Evolutionary conservation across 2,888 invertebrate species (phyloP), one percentile per base, ranked within the genome.

Genomic region (Thereva unica): DNA sequence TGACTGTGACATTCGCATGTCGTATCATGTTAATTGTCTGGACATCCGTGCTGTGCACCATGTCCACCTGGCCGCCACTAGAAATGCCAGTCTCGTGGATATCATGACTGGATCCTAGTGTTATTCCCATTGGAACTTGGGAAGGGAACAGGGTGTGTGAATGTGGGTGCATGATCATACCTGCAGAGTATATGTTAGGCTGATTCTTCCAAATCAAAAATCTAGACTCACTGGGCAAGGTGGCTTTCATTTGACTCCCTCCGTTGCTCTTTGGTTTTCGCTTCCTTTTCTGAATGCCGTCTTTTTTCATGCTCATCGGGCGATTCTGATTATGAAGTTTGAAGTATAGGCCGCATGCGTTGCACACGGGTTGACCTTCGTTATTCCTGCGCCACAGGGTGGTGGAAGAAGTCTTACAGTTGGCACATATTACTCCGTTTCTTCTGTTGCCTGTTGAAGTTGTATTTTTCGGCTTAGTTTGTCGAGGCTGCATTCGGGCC

Each of bases 291-390:
- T 98, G 97, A 77, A 98, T 98, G 54, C 96, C 96, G 73, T 98
- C 98, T 82, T 98, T 98, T 83, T 97, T 97, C 97, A 98, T 98
- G 74, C 95, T 94, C 74, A 94, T 84, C 64, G 98, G 98, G 72
- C 98, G 89, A 81, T 92, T 91, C 69, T 95, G 76, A 68, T 78
- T 79, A 72, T 81, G 80, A 61, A 81, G 70, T 70, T 81, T 81
- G 59, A 56, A 81, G 69, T 81, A 81, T 10, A 80, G 73, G 2
- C 81, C 87, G 78, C 95, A 95, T 55, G 92, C 92, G 80, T 93
- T 93, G 83, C 95, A 95, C 71, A 93, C 84, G 77, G 91, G 92
- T 78, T 93, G 91, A 7, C 93, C 93, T 42, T 91, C 90, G 68
- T 90, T 91, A 80, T 95, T 94, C 72, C 93, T 84, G 67, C 93